Conservation (phyloP, 2,888 invertebrate species). For the Acholoe squamosa region DNA sequence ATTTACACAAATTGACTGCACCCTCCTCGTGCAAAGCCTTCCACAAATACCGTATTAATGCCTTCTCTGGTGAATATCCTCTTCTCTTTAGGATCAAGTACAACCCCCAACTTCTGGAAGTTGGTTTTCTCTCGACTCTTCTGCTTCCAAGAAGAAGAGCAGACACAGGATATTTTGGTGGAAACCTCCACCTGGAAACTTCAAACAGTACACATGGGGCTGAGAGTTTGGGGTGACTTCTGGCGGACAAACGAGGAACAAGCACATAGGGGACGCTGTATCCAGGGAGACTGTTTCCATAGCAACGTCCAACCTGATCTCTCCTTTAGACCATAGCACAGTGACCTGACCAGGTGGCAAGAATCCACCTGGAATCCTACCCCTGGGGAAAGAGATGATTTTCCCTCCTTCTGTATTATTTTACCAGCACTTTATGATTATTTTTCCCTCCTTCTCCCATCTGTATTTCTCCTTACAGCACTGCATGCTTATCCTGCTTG, state of each 20-base stretch:
- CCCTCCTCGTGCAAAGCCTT: too few species aligned
- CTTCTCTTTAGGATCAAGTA: too few species aligned
- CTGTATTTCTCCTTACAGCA: not conserved
- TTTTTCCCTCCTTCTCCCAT: not conserved
- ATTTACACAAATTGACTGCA: too few species aligned
- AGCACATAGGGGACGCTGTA: not conserved
- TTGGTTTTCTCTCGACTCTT: too few species aligned
- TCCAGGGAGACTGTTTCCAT: conserved; percentile 27
- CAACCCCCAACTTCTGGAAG: too few species aligned
- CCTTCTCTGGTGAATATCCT: too few species aligned
- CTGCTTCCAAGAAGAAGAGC: too few species aligned
- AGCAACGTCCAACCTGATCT: conserved; percentile 12
- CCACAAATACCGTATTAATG: too few species aligned
- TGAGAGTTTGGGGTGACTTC: not conserved
- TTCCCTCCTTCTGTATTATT: too few species aligned
- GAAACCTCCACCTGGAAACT: too few species aligned
- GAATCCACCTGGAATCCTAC: not conserved
- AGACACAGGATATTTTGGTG: too few species aligned
- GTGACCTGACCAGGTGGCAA: not conserved
- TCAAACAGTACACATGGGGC: too few species aligned
- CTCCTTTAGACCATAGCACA: not conserved
- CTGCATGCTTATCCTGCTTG: not conserved
- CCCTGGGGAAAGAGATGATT: not conserved
- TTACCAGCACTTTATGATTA: not conserved
- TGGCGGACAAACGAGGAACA: conserved; percentile 17